Evolutionary conservation across 2,113 vertebrate genomes (phyloP).

Genomic region (Mobula birostris): DNA sequence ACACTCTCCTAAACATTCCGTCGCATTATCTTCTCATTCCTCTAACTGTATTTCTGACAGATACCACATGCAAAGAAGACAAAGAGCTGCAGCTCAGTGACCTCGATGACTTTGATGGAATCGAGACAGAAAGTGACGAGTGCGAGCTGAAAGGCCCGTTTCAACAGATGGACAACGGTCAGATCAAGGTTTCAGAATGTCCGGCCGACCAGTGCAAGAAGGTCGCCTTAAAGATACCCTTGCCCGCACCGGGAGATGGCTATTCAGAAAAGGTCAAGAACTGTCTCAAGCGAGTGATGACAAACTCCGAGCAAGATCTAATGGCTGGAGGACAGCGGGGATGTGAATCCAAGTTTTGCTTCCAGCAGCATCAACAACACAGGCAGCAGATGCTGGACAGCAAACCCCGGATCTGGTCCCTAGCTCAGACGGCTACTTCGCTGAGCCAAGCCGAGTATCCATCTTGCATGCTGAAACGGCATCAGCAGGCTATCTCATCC

Average conservation of each 20-base stretch:
- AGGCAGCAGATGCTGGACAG: conserved; percentile 73
- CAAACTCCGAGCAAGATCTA: conserved; percentile 60
- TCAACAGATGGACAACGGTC: conserved; percentile 61
- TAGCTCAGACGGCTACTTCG: conserved; percentile 91
- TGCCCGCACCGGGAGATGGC: conserved; percentile 53
- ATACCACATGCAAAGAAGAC: conserved; percentile 69
- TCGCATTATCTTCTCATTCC: conserved; percentile 6
- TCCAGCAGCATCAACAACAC: conserved; percentile 50
- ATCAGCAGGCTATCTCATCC: conserved; percentile 52
- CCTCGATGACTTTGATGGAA: conserved; percentile 82
- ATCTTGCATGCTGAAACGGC: conserved; percentile 87
- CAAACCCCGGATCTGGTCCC: conserved; percentile 93
- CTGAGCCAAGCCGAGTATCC: conserved; percentile 86
- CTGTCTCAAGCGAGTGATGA: conserved; percentile 68
- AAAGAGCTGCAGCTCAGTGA: conserved; percentile 89
- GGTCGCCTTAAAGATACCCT: conserved; percentile 60
- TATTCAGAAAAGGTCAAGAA: conserved; percentile 68
- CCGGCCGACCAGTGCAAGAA: conserved; percentile 63
- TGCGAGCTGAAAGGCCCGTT: conserved; percentile 83
- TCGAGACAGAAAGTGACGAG: conserved; percentile 80
- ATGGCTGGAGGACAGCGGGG: conserved; percentile 56
- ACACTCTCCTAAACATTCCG: background rate
- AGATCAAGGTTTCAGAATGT: conserved; percentile 59
- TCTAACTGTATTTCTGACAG: conserved; percentile 49
- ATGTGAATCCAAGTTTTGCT: conserved; percentile 69